Base-by-base conservation (phyloP, 2,888 invertebrate genomes). In the Leptopterna dolabrata region DNA sequence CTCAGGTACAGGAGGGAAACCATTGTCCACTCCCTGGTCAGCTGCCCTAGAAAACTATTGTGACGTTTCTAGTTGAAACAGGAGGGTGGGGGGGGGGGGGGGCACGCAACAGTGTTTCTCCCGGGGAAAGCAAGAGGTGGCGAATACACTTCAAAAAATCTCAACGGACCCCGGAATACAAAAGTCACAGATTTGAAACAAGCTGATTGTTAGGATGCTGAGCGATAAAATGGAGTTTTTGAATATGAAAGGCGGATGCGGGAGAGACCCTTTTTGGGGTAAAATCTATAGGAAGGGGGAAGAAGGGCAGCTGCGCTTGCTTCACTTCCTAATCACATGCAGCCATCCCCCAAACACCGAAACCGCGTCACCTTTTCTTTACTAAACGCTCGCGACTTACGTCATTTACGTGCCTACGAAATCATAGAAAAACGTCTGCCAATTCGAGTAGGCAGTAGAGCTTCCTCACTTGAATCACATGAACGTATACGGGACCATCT, bases 131-230 rank as follows among this genome's bases (percentile, higher is more conserved):
- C 73, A 73, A 36, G 41, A 73, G 36, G 36, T 36, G 36, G 36
- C 73, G 73, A 19, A 73, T 41, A 41, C 81, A 55, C 51, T 55
- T 29, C 11, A 41, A 51, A 81, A 47, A 45, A 45, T 81, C 81
- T 27, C 81, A 81, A 81, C 81, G 81, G 83, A 81, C 81, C 30
- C 16, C 76, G 24, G 76, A 85, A 76, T 76, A 86, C 86, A 86
- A 86, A 86, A 86, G 76, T 86, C 86, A 76, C 76, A n/a, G 85
- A 85, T 85, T 86, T 76, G 86, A 86, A 86, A 86, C 86, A 76
- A 73, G 45, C 85, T 30, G 86, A 86, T 78, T 76, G 86, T 86
- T 86, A 24, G 36, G 76, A 76, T 55, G 78, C 45, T 73, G 29
- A 63, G 24, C 24, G n/a, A 70, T 71, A 51, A 71, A 76, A 76